These are phyloP conservation scores for Heterochromis multidens DNA, from an alignment of 2,113 vertebrate genomes.

Conservation along the genomic window DNA sequence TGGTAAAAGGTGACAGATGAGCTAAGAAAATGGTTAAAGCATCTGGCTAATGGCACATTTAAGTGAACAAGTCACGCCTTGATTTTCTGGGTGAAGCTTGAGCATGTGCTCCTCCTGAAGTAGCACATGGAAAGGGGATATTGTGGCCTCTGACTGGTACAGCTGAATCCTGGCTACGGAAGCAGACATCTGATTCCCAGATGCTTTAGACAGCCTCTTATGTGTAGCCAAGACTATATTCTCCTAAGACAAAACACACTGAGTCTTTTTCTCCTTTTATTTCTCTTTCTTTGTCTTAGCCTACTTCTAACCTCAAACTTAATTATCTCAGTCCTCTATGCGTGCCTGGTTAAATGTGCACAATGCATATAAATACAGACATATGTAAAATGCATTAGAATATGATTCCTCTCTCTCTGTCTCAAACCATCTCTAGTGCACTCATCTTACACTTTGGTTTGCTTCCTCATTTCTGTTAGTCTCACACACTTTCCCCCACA, in stretches of 20 bases:
- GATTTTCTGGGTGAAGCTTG: background rate
- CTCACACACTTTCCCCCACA: background rate
- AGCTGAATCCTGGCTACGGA: background rate
- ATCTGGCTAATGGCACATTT: background rate
- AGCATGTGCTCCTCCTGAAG: background rate
- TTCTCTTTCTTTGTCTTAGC: background rate
- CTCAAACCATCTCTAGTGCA: constrained; percentile 2
- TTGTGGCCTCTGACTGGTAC: constrained; percentile 12
- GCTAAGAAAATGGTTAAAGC: constrained; percentile 3
- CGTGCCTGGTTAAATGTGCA: background rate
- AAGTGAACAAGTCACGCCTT: background rate
- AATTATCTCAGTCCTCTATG: background rate
- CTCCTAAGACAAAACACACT: background rate
- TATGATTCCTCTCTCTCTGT: background rate
- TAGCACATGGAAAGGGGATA: constrained; percentile 19
- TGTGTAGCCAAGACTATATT: constrained; percentile 38
- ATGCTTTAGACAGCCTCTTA: constrained; percentile 53
- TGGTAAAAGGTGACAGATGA: background rate
- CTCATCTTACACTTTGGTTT: background rate
- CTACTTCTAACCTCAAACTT: background rate
- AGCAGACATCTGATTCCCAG: constrained; percentile 70
- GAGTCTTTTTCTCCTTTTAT: background rate
- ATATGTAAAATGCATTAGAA: background rate
- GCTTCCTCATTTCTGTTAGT: background rate
- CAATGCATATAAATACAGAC: background rate